Evolutionary conservation across 2,113 vertebrate species (phyloP).

Genomic region (Athene noctua): DNA sequence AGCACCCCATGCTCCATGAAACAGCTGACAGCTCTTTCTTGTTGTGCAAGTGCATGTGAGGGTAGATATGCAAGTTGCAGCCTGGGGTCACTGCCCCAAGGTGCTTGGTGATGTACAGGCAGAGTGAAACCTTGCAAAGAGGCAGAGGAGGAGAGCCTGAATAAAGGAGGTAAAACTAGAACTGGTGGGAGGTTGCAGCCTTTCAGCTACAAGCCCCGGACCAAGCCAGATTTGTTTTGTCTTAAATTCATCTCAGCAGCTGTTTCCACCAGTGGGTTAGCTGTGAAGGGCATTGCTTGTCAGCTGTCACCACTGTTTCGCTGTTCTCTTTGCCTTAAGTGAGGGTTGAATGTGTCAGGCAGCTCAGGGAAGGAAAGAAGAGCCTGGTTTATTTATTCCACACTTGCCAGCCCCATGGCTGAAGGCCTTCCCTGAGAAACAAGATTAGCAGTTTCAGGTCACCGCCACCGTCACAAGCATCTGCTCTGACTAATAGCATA

Average conservation of each 20-base stretch:
- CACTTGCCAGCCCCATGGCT: background rate
- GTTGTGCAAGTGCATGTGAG: background rate
- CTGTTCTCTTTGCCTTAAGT: background rate
- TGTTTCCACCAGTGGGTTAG: background rate
- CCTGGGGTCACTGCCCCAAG: background rate
- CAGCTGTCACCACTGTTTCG: background rate
- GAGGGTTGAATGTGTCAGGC: background rate
- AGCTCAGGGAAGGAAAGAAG: background rate
- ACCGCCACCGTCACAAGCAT: background rate
- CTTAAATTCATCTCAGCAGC: background rate
- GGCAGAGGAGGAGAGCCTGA: background rate
- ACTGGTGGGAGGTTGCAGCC: background rate
- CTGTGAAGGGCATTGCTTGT: background rate
- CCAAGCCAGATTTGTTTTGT: background rate
- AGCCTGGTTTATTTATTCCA: background rate
- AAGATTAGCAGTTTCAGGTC: slow-evolving; percentile 16
- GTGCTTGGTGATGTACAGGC: background rate
- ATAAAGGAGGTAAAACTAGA: background rate
- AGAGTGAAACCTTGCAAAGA: background rate
- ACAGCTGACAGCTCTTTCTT: background rate
- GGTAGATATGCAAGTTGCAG: background rate
- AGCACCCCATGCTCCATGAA: background rate
- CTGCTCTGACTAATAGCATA: background rate
- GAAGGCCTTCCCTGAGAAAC: background rate
- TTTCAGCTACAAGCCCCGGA: background rate